Evolutionary conservation across 2,113 vertebrate genomes (phyloP).

Genomic region (Lates calcarifer): DNA sequence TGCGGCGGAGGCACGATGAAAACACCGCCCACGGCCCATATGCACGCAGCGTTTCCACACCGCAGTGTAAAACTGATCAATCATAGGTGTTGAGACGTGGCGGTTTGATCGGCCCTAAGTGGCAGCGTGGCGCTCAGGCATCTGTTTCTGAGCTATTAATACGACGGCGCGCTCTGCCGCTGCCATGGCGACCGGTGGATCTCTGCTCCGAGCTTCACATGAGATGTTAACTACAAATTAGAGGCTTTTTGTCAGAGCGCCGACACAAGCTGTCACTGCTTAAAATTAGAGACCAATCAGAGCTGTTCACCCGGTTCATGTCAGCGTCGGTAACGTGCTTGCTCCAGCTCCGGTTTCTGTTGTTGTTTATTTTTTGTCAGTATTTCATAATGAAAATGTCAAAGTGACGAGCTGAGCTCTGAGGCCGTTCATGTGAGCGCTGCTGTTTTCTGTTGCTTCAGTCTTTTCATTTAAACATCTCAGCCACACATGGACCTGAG

Average conservation of each 20-base stretch:
- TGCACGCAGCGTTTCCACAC: constrained; percentile 20
- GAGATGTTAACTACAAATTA: constrained; percentile 51
- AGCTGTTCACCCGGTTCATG: constrained; percentile 50
- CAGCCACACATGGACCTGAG: no score
- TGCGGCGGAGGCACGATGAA: constrained; percentile 51
- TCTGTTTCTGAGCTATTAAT: constrained; percentile 82
- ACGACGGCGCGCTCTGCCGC: constrained; percentile 51
- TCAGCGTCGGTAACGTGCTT: not conserved
- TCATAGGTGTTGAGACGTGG: constrained; percentile 72
- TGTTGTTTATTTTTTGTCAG: not conserved
- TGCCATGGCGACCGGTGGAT: constrained; percentile 69
- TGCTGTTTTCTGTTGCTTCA: not conserved
- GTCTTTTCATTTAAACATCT: not conserved
- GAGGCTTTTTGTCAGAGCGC: constrained; percentile 21
- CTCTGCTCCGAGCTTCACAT: constrained; percentile 29
- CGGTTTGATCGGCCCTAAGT: constrained; percentile 56
- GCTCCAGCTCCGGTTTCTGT: not conserved
- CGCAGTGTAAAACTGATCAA: constrained; percentile 73
- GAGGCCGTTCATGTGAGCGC: not conserved
- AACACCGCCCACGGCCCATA: constrained; percentile 80
- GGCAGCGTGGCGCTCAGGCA: constrained; percentile 66
- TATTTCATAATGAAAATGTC: constrained; percentile 14
- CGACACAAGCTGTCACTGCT: constrained; percentile 58
- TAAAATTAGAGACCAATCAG: constrained; percentile 41
- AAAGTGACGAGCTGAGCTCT: not conserved